These are phyloP conservation scores for Griposia aprilina DNA, from an alignment of 2,888 invertebrate species.

Conservation along the genomic window DNA sequence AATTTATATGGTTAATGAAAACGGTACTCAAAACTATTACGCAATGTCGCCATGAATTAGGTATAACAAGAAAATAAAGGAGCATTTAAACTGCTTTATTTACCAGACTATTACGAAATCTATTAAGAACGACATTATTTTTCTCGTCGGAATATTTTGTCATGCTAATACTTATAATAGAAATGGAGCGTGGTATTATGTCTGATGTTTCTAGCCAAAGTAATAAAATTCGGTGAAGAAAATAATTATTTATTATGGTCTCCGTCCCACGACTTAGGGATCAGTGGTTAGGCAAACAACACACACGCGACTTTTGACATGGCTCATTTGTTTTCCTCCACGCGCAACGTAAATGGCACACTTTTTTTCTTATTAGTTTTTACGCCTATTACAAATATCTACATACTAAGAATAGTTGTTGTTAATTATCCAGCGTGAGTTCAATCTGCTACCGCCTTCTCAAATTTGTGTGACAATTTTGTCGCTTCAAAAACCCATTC, in stretches of 20 bases:
- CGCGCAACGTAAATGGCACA: too few species aligned
- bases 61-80: slow-evolving; percentile 14
- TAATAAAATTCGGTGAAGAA: slow-evolving; percentile 2
- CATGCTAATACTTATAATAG: background rate
- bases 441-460: background rate
- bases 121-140: slow-evolving; percentile 18
- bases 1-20: slow-evolving; percentile 10
- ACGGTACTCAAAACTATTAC: slow-evolving; percentile 23
- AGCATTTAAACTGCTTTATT: slow-evolving; percentile 21
- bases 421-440: background rate
- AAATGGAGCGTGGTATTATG: background rate
- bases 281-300: background rate
- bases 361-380: background rate
- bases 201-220: slow-evolving; percentile 11
- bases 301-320: background rate
- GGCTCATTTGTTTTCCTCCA: background rate
- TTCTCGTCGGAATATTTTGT: slow-evolving; percentile 7
- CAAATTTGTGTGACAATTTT: slow-evolving; percentile 6
- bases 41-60: slow-evolving; percentile 1
- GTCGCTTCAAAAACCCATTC: slow-evolving; percentile 8
- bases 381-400: background rate
- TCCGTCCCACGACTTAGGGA: background rate
- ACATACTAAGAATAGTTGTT: background rate
- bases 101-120: slow-evolving; percentile 4
- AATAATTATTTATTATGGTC: background rate